These are phyloP conservation scores for Ophioninae sp. DNA, from an alignment of 2,888 invertebrate species.

Conservation along the genomic window DNA sequence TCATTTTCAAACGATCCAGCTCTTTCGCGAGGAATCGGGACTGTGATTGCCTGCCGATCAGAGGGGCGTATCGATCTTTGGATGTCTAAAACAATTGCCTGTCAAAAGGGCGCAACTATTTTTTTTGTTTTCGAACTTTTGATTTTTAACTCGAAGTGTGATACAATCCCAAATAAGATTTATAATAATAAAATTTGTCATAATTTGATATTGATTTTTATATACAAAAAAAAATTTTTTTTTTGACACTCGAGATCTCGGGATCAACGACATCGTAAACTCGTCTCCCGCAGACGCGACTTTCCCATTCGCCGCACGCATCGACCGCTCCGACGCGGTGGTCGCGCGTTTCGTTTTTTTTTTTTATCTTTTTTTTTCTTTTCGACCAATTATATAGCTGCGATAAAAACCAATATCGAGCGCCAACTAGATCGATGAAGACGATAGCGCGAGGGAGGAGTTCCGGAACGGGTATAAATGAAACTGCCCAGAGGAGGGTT, in stretches of 20 bases:
- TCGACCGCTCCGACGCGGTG: conserved; percentile 14
- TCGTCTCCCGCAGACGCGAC: conserved; percentile 37
- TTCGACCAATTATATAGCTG: conserved; percentile 39
- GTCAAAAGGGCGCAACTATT: too few species aligned
- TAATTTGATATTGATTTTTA: too few species aligned
- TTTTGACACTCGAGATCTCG: too few species aligned
- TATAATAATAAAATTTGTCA: too few species aligned
- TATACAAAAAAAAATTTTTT: too few species aligned
- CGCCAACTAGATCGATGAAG: conserved; percentile 25
- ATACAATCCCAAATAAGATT: too few species aligned
- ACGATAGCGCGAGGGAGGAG: conserved; percentile 31
- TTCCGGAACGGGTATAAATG: conserved; percentile 10
- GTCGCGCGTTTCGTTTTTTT: neutral
- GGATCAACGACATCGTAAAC: conserved; percentile 53
- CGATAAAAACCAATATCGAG: conserved; percentile 17
- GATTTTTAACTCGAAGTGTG: too few species aligned
- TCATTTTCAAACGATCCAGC: too few species aligned
- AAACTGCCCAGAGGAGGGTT: neutral
- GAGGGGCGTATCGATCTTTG: conserved; percentile 5
- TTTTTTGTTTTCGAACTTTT: too few species aligned
- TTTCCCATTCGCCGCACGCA: conserved; percentile 34
- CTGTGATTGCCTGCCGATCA: neutral
- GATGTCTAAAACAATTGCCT: too few species aligned
- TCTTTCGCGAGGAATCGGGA: too few species aligned
- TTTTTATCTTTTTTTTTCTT: conserved; percentile 33